Evolutionary conservation across 2,797 vertebrate genomes (phyloP), one percentile per base, ranked within the genome.

Genomic region (Salmo trutta): DNA sequence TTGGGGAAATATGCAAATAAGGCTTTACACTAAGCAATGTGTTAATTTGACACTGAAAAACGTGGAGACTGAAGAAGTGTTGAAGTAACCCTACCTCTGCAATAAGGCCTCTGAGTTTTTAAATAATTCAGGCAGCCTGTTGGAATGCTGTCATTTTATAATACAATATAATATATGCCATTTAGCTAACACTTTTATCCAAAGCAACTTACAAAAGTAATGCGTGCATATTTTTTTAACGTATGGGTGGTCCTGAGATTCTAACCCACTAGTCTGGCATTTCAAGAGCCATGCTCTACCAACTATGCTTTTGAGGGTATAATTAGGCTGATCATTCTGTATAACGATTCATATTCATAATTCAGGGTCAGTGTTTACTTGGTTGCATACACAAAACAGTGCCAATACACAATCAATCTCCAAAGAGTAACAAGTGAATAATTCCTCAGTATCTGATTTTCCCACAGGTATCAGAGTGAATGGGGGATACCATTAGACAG

Each of bases 371-470:
- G 56, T 41, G 31, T 27, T 36, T 59, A 59, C 53, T n/a, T 21
- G 3, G 4, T 21, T 52, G 21, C 52, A 56, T 19, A n/a, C n/a
- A 64, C 12, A 10, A 64, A 64, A 64, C 59, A 62, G n/a, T 62
- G 56, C 56, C 19, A 12, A 24, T 8, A 62, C n/a, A 27, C 21
- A 24, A 14, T 24, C 8, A 8, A 64, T 21, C 12, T 54, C 14
- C 53, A 12, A 54, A 54, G 14, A 54, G 14, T 54, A 15, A 41
- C 41, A 41, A 8, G 8, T 47, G 10, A 47, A 47, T 47, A 47
- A 29, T 92, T 90, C 81, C 88, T 14, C 80, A n/a, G 77, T 87
- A 88, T 92, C 87, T 75, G 72, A 75, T 77, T 84, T 90, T 89
- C 85, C 82, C 82, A 90, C 76, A 84, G 77, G 80, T 85, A 62